Conservation (phyloP, 2,113 vertebrate genomes). For the Malurus alboscapulatus region DNA sequence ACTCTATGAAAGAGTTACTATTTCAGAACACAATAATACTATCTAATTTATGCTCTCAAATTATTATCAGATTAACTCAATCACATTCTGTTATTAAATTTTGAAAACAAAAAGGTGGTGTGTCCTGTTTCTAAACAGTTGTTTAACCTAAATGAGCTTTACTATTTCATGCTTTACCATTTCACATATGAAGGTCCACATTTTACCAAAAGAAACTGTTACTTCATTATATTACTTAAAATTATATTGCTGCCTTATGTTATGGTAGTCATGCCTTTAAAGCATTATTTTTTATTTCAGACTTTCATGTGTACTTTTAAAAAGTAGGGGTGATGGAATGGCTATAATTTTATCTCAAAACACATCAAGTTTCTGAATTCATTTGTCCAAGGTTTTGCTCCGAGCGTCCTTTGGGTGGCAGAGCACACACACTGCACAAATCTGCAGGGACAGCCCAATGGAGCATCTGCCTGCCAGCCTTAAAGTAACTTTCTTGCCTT, state of each 20-base stretch:
- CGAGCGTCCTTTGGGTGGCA: slow-evolving; percentile 67
- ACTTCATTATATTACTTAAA: neutral
- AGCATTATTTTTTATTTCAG: neutral
- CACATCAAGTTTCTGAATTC: neutral
- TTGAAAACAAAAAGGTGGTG: neutral
- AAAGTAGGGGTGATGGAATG: neutral
- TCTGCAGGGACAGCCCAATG: fast-evolving
- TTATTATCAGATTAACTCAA: neutral
- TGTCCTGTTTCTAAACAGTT: neutral
- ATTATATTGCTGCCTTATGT: neutral
- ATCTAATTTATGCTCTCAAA: neutral
- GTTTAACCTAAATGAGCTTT: neutral
- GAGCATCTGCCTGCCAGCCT: neutral
- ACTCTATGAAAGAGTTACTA: neutral
- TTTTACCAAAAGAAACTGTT: neutral
- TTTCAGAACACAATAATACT: neutral
- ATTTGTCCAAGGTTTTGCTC: slow-evolving; percentile 13
- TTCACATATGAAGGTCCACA: neutral
- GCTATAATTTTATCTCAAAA: neutral
- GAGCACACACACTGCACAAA: neutral
- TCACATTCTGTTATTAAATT: neutral
- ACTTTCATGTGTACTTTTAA: neutral
- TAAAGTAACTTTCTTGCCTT: neutral
- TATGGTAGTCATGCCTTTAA: neutral
- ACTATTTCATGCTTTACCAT: neutral